phyloP scores from a whole-genome alignment of 2,113 vertebrate species.

The Hiodon tergisus region DNA sequence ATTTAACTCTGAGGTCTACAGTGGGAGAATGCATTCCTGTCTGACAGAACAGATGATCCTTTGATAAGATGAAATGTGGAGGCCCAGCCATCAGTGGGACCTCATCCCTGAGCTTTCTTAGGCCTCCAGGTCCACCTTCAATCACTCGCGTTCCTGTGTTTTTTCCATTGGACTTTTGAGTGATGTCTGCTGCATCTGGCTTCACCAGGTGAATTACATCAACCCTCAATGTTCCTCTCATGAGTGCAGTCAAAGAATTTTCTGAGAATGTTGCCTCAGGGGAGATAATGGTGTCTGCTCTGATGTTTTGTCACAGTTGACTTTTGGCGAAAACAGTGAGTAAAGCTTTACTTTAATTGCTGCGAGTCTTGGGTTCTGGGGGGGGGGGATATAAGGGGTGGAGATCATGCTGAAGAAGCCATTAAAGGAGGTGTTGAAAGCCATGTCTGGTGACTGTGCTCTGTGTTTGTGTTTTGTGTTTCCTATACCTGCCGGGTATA shows the following conservation, averaged over 20 bases:
- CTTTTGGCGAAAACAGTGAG: not conserved
- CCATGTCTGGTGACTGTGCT: not conserved
- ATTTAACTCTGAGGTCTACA: no score
- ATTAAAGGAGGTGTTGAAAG: conserved; percentile 20
- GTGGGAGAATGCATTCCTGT: no score
- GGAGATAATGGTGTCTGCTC: not conserved
- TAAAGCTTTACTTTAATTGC: not conserved
- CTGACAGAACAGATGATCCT: no score
- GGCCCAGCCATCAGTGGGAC: no score
- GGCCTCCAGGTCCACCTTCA: not conserved
- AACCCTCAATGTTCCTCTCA: not conserved
- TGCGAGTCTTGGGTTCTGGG: not conserved
- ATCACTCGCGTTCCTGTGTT: not conserved
- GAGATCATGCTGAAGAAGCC: not conserved
- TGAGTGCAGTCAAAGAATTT: not conserved
- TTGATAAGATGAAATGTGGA: no score
- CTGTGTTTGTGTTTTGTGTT: not conserved
- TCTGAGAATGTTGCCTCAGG: not conserved
- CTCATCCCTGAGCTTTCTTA: no score
- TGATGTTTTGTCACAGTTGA: not conserved
- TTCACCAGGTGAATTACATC: not conserved
- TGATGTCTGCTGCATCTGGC: no score
- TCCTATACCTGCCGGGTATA: conserved; percentile 13
- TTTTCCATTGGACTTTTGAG: not conserved
- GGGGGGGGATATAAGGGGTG: not conserved